Conservation (phyloP, 2,113 vertebrate genomes). For the Apodemus sylvaticus region DNA sequence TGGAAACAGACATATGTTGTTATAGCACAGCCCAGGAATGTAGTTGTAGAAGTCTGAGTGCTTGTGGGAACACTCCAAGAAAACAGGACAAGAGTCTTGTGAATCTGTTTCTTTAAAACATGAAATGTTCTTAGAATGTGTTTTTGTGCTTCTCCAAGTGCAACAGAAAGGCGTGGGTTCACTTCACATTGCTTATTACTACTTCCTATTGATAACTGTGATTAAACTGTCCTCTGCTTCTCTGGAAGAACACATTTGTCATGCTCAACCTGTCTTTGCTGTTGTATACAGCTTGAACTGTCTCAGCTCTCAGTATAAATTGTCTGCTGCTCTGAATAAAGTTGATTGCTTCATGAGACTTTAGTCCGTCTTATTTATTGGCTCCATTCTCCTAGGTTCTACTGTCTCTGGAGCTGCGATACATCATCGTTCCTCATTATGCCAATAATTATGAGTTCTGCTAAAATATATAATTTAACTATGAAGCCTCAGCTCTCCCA, state of each 20-base stretch:
- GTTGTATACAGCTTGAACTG: background rate
- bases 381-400: background rate
- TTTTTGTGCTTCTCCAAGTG: background rate
- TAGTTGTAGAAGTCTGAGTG: background rate
- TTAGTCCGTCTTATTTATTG: background rate
- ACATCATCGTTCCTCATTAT: background rate
- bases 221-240: background rate
- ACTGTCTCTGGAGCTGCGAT: background rate
- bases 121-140: background rate
- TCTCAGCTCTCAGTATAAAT: background rate
- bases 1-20: background rate
- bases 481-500: background rate
- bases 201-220: background rate
- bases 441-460: background rate
- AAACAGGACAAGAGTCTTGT: background rate
- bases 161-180: background rate
- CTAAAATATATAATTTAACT: background rate
- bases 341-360: background rate
- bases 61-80: background rate
- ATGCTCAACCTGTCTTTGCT: background rate
- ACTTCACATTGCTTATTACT: background rate
- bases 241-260: background rate
- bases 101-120: background rate
- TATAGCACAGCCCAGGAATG: background rate
- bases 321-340: background rate